Conservation (phyloP, 2,888 invertebrate genomes). For the Eurytoma adleriae region DNA sequence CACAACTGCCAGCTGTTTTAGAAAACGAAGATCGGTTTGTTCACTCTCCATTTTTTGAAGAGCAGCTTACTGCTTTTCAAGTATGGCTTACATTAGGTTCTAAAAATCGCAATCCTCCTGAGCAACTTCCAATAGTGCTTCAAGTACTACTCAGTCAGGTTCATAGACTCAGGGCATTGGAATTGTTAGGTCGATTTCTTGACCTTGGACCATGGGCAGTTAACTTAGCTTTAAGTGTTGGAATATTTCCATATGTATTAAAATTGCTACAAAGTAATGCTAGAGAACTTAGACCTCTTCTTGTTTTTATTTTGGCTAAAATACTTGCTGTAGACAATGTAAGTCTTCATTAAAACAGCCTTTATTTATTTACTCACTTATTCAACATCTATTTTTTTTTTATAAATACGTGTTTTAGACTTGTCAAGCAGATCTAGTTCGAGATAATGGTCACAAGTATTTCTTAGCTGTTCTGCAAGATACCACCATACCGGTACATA, state of each 20-base stretch:
- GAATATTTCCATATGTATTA: conserved; percentile 99
- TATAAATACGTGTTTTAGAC: conserved; percentile 78
- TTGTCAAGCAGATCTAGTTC: conserved; percentile 95
- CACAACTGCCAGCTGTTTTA: conserved; percentile 90
- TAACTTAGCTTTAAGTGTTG: conserved; percentile 95
- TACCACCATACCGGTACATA: conserved; percentile 84
- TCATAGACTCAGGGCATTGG: conserved; percentile 95
- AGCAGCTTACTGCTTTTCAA: conserved; percentile 98
- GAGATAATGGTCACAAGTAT: conserved; percentile 95
- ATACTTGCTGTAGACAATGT: conserved; percentile 97
- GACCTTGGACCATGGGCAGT: conserved; percentile 98
- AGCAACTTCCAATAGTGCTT: conserved; percentile 97
- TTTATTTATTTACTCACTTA: background rate
- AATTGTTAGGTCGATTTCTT: conserved; percentile 94
- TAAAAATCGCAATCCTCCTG: conserved; percentile 89
- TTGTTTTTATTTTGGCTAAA: conserved; percentile 99
- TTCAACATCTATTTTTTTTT: conserved; percentile 15
- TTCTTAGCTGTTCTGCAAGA: conserved; percentile 96
- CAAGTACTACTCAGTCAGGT: conserved; percentile 89
- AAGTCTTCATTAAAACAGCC: conserved; percentile 71
- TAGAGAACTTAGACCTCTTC: conserved; percentile 91
- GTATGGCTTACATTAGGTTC: conserved; percentile 92
- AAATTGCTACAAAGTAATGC: conserved; percentile 97
- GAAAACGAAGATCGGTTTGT: conserved; percentile 80
- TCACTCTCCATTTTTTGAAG: conserved; percentile 96